Conservation (phyloP, 2,113 vertebrate genomes). For the Xenus cinereus region DNA sequence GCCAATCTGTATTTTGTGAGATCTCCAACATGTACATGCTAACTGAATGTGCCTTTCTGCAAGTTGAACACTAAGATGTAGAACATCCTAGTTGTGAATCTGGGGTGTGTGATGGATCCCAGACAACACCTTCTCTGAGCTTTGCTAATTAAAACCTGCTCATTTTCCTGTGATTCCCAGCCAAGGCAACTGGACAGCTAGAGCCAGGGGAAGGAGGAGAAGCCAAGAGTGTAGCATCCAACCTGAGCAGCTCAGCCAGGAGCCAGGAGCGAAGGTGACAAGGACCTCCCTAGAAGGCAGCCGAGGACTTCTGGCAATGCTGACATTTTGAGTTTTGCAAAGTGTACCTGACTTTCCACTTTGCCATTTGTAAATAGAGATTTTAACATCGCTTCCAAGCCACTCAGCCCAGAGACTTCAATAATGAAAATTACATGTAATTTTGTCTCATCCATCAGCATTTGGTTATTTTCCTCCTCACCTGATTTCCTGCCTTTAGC, state of each 20-base stretch:
- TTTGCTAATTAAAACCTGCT: neutral
- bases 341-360: neutral
- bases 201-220: neutral
- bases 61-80: neutral
- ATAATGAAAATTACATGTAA: neutral
- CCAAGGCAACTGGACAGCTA: neutral
- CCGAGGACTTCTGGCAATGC: neutral
- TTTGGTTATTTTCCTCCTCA: neutral
- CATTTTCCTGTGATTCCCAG: neutral
- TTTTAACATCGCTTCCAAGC: neutral
- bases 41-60: neutral
- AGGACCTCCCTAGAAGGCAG: neutral
- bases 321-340: neutral
- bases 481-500: neutral
- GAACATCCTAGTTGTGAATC: neutral
- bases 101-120: neutral
- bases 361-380: neutral
- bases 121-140: neutral
- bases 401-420: neutral
- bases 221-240: neutral
- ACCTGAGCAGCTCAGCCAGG: neutral
- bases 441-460: neutral
- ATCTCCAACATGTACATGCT: neutral
- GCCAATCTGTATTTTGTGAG: neutral
- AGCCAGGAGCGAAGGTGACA: neutral